These are phyloP conservation scores for Lagopus leucura DNA, from an alignment of 2,113 vertebrate genomes.

Conservation along the genomic window DNA sequence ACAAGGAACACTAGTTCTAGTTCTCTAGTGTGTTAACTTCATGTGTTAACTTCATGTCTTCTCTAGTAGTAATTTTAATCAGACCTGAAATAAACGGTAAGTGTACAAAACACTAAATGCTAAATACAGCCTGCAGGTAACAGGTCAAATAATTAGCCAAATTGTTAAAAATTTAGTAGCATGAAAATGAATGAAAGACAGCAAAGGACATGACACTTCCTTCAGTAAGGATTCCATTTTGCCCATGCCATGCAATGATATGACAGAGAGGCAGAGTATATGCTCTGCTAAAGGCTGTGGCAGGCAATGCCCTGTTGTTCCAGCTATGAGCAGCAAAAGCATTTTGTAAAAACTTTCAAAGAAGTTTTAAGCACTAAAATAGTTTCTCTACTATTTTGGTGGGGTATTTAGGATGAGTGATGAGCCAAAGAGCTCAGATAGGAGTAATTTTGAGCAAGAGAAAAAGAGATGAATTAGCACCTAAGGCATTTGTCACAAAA, in stretches of 20 bases:
- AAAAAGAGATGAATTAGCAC: too few species aligned
- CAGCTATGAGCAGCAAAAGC: background rate
- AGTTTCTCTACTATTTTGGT: background rate
- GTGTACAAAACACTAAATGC: background rate
- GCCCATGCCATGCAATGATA: background rate
- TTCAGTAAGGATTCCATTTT: background rate
- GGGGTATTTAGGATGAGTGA: too few species aligned
- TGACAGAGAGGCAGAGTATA: background rate
- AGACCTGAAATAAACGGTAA: background rate
- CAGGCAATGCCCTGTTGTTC: background rate
- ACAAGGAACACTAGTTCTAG: background rate
- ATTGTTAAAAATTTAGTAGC: background rate
- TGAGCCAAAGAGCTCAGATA: too few species aligned
- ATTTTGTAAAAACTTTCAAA: background rate
- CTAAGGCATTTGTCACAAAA: background rate
- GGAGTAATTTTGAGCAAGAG: too few species aligned
- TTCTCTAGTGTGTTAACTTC: background rate
- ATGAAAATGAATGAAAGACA: background rate
- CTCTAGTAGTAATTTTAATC: background rate
- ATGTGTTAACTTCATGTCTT: background rate
- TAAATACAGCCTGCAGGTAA: background rate
- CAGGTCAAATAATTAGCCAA: background rate
- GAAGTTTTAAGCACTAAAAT: background rate
- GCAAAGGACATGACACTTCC: background rate
- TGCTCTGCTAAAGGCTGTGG: background rate